These are phyloP conservation scores for Saxicola maurus DNA, from an alignment of 2,797 vertebrate species.

Conservation along the genomic window DNA sequence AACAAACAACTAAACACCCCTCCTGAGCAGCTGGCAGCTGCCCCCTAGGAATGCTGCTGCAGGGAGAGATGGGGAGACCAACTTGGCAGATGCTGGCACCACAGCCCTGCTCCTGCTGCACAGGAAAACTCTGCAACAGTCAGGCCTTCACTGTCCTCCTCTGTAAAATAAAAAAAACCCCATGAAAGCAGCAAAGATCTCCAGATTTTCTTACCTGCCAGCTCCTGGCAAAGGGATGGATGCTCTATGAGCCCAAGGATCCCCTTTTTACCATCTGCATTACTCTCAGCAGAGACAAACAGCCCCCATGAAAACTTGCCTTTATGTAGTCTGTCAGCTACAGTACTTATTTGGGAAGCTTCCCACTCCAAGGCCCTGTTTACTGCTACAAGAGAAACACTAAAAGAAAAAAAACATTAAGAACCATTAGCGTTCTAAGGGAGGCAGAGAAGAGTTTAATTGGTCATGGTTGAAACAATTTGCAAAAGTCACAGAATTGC, in stretches of 20 bases:
- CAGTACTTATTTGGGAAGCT: neutral
- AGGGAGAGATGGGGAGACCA: neutral
- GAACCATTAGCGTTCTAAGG: neutral
- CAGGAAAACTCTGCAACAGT: neutral
- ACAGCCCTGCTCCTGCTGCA: neutral
- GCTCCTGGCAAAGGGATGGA: neutral
- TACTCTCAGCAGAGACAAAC: neutral
- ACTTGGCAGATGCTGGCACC: neutral
- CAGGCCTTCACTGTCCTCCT: neutral
- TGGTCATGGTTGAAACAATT: fast-evolving
- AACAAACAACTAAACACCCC: neutral
- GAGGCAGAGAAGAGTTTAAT: neutral
- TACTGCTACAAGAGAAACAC: neutral
- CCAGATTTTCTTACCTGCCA: neutral
- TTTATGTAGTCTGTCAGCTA: neutral
- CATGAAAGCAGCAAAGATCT: neutral
- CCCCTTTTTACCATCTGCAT: neutral
- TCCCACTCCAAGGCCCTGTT: neutral
- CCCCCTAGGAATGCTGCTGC: neutral
- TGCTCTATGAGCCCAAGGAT: neutral
- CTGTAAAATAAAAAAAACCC: neutral
- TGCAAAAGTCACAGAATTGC: neutral
- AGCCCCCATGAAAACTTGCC: neutral
- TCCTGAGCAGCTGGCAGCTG: neutral
- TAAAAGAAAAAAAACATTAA: neutral